Base-by-base conservation (phyloP, 1,140 invertebrate species). In the Drosophila lowei region DNA sequence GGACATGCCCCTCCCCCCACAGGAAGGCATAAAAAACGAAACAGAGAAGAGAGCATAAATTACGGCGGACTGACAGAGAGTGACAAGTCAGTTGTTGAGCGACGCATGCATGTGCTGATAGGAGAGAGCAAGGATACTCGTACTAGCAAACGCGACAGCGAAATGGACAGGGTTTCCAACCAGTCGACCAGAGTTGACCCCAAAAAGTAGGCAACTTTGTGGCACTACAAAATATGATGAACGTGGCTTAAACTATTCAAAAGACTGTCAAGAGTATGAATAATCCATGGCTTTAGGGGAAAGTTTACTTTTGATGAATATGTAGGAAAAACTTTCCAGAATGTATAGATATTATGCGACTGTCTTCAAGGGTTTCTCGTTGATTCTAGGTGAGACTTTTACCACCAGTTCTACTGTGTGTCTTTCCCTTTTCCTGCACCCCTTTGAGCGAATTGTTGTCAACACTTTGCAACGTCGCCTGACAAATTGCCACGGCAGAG, bases 401-500 rank as follows among this genome's bases (percentile, higher is more conserved):
- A 3, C 30, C 8, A 30, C 3, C 7, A 8, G 28, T 28, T 30
- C 28, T 9, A 16, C 38, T 18, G 30, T 48, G 25, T 25, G 73
- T 21, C 13, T 28, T 59, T 21, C n/a, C 23, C 6, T 6, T 13
- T 28, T 6, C 9, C 6, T 15, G 18, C 28, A 11, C 38, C 21
- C 18, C n/a, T 11, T 28, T 60, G 8, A 9, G 30, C 41, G 42
- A 13, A 28, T 13, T 41, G 64, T 42, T 67, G 48, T 41, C 63
- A 42, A 25, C 66, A 57, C 64, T 68, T 46, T 43, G 46, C 25
- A 8, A 15, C 30, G 15, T 34, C 46, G 43, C 2, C 52, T 72
- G 77, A 85, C 67, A 80, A 85, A 85, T 75, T 76, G 78, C 49
- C 52, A 72, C 59, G 59, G 42, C 75, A 67, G 66, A 81, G 74